Evolutionary conservation across 64 coral and sea anemone species (phyloP).

Genomic region (Stichodactyla helianthus): DNA sequence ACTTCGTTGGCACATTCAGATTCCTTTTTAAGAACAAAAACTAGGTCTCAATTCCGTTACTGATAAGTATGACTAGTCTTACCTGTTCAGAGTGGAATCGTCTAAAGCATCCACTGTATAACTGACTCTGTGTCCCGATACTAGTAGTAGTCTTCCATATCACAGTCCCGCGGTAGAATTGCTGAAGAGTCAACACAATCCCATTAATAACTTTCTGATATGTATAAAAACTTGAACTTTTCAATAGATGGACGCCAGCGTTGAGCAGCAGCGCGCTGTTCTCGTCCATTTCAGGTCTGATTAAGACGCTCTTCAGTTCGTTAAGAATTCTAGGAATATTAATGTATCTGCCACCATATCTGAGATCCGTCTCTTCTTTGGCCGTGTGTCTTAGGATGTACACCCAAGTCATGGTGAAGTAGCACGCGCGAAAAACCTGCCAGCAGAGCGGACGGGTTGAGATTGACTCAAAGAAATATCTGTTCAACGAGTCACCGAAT

Average conservation of each 20-base stretch:
- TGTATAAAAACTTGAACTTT: constrained; percentile 81
- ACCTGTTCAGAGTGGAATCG: constrained; percentile 91
- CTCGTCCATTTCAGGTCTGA: constrained; percentile 66
- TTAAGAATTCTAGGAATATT: constrained; percentile 75
- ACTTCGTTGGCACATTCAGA: too few species aligned
- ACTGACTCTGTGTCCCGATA: constrained; percentile 60
- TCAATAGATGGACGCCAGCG: constrained; percentile 80
- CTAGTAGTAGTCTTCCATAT: constrained; percentile 86
- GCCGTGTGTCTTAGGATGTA: constrained; percentile 66
- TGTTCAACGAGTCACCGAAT: constrained; percentile 78
- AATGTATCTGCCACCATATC: constrained; percentile 63
- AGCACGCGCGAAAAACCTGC: constrained; percentile 77
- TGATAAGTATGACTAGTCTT: too few species aligned
- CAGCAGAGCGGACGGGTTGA: constrained; percentile 48
- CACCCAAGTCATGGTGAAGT: constrained; percentile 92
- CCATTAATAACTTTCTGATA: constrained; percentile 91
- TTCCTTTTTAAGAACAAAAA: too few species aligned
- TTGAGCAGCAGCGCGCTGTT: constrained; percentile 77
- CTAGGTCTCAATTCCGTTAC: too few species aligned
- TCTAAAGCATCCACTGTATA: constrained; percentile 82
- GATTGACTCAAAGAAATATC: constrained; percentile 77
- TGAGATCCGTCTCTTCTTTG: constrained; percentile 70
- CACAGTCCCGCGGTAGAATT: constrained; percentile 69
- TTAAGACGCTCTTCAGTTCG: constrained; percentile 56
- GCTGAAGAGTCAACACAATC: constrained; percentile 55